Percentiles rank a stretch among this genome's conserved stretches.
These are phyloP conservation scores for Euplexia lucipara DNA, from an alignment of 2,888 invertebrate genomes.

Conservation along the genomic window DNA sequence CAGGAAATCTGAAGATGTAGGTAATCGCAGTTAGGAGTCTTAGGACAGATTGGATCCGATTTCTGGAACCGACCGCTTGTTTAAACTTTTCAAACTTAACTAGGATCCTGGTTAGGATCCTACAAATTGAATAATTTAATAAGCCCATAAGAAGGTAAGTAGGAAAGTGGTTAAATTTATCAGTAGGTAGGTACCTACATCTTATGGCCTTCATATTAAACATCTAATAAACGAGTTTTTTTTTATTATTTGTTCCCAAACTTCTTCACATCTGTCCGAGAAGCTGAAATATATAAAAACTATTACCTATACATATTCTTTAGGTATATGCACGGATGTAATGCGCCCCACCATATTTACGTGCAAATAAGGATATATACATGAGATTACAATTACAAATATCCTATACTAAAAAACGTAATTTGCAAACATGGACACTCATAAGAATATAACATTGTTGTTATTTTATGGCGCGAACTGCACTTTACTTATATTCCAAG, in stretches of 20 bases:
- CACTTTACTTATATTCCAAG: not conserved
- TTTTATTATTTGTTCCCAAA: not conserved
- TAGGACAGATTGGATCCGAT: too few relatives aligned
- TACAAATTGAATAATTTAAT: too few relatives aligned
- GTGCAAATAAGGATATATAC: not conserved
- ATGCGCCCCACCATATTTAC: constrained; percentile 8
- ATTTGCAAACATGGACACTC: constrained; percentile 3
- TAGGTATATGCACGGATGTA: too few relatives aligned
- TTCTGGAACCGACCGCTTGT: too few relatives aligned
- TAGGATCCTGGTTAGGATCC: too few relatives aligned
- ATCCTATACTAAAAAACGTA: constrained; percentile 5
- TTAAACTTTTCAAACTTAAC: too few relatives aligned
- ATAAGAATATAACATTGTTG: constrained; percentile 14
- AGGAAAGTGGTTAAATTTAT: too few relatives aligned
- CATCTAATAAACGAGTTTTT: not conserved
- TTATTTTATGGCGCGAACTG: constrained; percentile 1
- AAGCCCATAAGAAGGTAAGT: not conserved
- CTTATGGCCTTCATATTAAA: too few relatives aligned
- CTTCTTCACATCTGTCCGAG: constrained; percentile 3
- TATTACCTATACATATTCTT: constrained; percentile 22
- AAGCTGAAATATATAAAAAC: constrained; percentile 4
- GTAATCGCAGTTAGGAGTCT: too few relatives aligned
- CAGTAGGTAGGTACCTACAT: too few relatives aligned
- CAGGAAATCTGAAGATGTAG: too few relatives aligned
- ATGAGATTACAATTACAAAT: constrained; percentile 36